Base-by-base conservation (phyloP, 2,113 vertebrate species). In the Lophochroa leadbeateri region DNA sequence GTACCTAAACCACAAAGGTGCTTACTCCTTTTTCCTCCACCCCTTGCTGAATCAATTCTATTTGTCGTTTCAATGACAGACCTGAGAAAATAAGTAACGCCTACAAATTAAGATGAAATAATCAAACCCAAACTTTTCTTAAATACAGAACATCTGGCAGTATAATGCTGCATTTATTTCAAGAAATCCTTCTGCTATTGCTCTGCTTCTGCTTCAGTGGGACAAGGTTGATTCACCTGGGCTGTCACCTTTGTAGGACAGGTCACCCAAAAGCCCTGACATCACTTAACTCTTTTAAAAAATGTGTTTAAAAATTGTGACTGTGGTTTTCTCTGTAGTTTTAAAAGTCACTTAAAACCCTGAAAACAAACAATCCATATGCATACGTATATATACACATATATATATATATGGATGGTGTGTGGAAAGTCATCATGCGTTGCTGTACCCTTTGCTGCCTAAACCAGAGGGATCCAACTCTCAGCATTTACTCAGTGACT, bases 401-500 rank as follows among this genome's bases (percentile, higher is more conserved):
- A 17, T 23, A 1, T 37, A 20, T 17, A 17, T 24, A 12, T 25
- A 16, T 23, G 41, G 20, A 23, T 46, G 21, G 5, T 46, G 10
- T 12, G 17, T 46, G 13, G 9, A 57, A 14, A 61, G 23, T 33
- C 65, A 53, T 69, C 25, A 35, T 18, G 18, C 8, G 4, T 52
- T 61, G 13, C 21, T 3, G 1, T 58, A 35, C 25, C 21, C 33
- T 83, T 37, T 72, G 17, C 68, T 81, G n/a, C 16, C 25, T 88
- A 37, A 85, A 69, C 53, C 0, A 0, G 64, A 52, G 18, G 19
- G 11, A 80, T 72, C 12, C 19, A 58, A 15, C 9, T 65, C 41
- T 49, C 58, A 74, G 39, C 16, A 65, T n/a, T 47, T 63, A 61
- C 11, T 60, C 43, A 43, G 23, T 64, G 50, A 67, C 17, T 71